A percentile compares a stretch with the other conserved stretches of the same genome.
These are phyloP conservation scores for Oreochromis grahami DNA, from an alignment of 2,797 vertebrate species.

Conservation along the genomic window DNA sequence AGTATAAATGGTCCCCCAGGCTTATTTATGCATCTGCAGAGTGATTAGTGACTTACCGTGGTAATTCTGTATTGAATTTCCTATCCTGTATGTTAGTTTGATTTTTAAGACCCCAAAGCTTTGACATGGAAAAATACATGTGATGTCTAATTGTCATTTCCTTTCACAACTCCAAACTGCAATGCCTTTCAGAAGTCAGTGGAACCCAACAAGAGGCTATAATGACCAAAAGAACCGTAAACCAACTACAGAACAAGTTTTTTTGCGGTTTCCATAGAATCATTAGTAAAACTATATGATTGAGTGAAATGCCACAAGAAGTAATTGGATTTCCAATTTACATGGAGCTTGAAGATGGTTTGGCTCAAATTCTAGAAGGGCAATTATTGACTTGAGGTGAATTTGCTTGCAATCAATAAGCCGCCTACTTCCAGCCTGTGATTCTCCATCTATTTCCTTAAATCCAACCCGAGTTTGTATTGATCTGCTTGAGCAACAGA, in stretches of 20 bases:
- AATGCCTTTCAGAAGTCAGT: background rate
- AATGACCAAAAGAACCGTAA: background rate
- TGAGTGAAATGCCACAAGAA: background rate
- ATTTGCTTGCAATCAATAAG: conserved; percentile 45
- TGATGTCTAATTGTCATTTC: background rate
- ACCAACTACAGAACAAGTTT: background rate
- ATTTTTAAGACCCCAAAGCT: rapidly evolving
- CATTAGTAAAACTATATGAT: background rate
- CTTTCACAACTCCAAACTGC: background rate
- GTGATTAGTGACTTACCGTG: conserved; percentile 45
- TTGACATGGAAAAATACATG: background rate
- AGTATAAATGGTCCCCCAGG: background rate
- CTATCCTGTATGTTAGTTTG: background rate
- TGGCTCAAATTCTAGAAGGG: conserved; percentile 18
- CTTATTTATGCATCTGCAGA: conserved; percentile 31
- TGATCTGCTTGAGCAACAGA: conserved; percentile 44
- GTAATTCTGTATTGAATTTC: conserved; percentile 52
- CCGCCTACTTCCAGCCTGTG: conserved; percentile 4
- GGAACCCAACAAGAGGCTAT: rapidly evolving
- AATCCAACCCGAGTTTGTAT: conserved; percentile 45
- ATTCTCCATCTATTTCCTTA: conserved; percentile 49
- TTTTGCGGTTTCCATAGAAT: background rate
- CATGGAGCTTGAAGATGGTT: conserved; percentile 17
- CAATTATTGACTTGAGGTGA: conserved; percentile 16
- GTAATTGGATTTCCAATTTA: conserved; percentile 37